Base-by-base conservation (phyloP, 2,113 vertebrate genomes). In the Gadus chalcogrammus region DNA sequence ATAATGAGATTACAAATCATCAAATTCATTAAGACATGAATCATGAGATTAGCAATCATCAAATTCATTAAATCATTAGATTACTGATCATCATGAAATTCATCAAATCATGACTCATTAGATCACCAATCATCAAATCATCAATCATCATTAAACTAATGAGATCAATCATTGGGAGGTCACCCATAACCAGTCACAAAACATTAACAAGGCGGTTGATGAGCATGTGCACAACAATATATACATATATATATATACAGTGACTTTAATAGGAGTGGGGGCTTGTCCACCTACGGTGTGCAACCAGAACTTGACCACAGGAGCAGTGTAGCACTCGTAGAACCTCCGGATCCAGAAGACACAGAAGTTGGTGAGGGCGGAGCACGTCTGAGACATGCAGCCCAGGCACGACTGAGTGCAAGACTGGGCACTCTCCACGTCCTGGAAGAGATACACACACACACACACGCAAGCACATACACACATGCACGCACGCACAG, bases 241-340 rank as follows among this genome's bases (percentile, higher is more conserved):
- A 24, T 24, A 24, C 2, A 24, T 24, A 2, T 24, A 24, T 2
- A n/a, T 18, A 20, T 61, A 61, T 3, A 22, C 59, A n/a, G 15
- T 18, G 42, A 64, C 12, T 67, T 1, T 11, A 55, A 16, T 3
- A 55, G 2, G 12, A 55, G 12, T 4, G 53, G 12, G 53, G 53
- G 12, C 1, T 35, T 35, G 31, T 42, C 62, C 16, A 95, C 96
- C 65, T 87, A 99, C 97, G 79, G 95, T 96, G 79, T 99, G 94
- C 90, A 96, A 97, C 95, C 96, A 99, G 88, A 99, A 99, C 85
- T 99, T 99, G 86, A 99, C 97, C 77, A 99, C 96, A 4, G 97
- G 97, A 62, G 97, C 94, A 0, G 86, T 94, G 93, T 99, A 99
- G 91, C 99, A 99, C 71, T 97, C 97, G 74, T 94, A 96, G 67